phyloP scores from a whole-genome alignment of 2,113 vertebrate species.

The Ornithorhynchus anatinus region DNA sequence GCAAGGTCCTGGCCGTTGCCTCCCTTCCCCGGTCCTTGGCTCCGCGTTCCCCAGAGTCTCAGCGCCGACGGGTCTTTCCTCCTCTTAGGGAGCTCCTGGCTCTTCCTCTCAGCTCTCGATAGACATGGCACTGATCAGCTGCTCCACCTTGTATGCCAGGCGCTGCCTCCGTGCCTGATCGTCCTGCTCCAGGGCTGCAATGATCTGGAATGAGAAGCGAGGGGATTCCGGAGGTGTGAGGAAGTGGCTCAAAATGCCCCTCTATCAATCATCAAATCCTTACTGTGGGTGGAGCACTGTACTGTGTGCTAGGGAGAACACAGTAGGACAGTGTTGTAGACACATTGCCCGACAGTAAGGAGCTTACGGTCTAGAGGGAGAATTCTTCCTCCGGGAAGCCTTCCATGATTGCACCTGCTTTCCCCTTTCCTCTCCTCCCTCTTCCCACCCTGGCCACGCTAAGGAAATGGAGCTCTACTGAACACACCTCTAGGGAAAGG shows the following conservation, averaged over 20 bases:
- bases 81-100: conserved; percentile 16
- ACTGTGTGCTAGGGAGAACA: not conserved
- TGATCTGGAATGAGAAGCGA: conserved; percentile 78
- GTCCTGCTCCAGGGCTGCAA: conserved; percentile 89
- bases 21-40: conserved; percentile 48
- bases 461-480: too few species aligned
- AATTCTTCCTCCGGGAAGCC: too few species aligned
- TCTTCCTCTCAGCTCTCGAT: conserved; percentile 89
- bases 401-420: too few species aligned
- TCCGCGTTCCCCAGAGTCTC: conserved; percentile 31
- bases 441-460: too few species aligned
- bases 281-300: not conserved
- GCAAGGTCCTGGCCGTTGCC: conserved; percentile 7
- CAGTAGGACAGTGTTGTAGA: too few species aligned
- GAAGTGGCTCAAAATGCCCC: too few species aligned
- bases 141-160: conserved; percentile 94
- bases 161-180: conserved; percentile 93
- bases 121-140: conserved; percentile 94
- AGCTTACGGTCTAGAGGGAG: too few species aligned
- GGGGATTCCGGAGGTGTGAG: too few species aligned
- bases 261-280: too few species aligned
- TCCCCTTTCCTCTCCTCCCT: too few species aligned
- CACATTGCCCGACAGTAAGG: too few species aligned
- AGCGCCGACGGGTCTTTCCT: conserved; percentile 43
- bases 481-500: too few species aligned